These are phyloP conservation scores for Dendrocincla fuliginosa DNA, from an alignment of 2,797 vertebrate species.

Conservation along the genomic window DNA sequence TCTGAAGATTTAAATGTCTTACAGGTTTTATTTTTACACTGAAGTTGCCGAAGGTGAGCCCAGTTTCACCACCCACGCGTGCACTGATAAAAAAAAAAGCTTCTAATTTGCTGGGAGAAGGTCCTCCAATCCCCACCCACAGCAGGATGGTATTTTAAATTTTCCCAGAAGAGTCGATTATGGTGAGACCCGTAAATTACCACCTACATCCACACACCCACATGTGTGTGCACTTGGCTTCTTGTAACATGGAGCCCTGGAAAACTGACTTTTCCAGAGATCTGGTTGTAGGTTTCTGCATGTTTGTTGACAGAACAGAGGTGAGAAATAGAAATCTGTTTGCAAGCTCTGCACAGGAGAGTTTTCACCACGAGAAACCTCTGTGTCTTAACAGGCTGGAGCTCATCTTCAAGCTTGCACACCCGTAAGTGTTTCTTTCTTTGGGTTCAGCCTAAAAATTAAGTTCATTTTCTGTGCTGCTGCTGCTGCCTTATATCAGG, in stretches of 20 bases:
- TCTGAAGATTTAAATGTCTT: slow-evolving; percentile 55
- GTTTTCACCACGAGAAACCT: background rate
- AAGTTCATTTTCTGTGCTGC: background rate
- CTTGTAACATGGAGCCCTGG: background rate
- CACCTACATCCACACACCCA: slow-evolving; percentile 46
- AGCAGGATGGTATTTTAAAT: slow-evolving; percentile 52
- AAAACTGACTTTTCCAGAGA: background rate
- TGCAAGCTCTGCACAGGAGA: background rate
- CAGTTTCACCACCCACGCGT: slow-evolving; percentile 50
- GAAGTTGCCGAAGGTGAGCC: slow-evolving; percentile 67
- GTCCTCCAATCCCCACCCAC: slow-evolving; percentile 64
- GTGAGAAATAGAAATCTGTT: background rate
- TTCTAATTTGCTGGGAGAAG: slow-evolving; percentile 61
- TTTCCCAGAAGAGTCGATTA: slow-evolving; percentile 39
- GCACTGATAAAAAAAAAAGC: background rate
- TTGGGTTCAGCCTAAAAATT: background rate
- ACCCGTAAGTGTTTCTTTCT: background rate
- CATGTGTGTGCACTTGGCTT: slow-evolving; percentile 9
- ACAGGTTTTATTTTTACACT: slow-evolving; percentile 69
- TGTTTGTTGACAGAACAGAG: slow-evolving; percentile 16
- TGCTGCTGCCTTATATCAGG: rapidly evolving
- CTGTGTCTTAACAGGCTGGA: background rate
- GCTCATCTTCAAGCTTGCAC: background rate
- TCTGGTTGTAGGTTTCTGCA: background rate
- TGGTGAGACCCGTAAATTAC: slow-evolving; percentile 62